Base-by-base conservation (phyloP, 2,888 invertebrate genomes). In the Parochlus steinenii region DNA sequence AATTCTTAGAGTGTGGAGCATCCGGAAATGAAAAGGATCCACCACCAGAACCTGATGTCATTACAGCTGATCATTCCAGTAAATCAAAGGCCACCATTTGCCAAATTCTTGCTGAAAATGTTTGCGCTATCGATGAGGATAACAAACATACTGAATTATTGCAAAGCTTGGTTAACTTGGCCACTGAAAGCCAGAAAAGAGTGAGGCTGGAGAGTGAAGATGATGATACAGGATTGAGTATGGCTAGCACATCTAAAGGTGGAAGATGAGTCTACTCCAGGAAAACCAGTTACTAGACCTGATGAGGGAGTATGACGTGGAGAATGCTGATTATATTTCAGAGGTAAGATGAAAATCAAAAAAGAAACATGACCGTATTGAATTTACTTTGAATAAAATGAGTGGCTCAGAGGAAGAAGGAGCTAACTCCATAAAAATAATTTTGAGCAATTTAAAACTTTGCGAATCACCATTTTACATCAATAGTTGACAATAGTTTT, bases 71-170 rank as follows among this genome's bases (percentile, higher is more conserved):
- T 14, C 14, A 33, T n/a, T 43, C n/a, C n/a, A n/a, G n/a, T n/a
- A n/a, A n/a, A n/a, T n/a, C 45, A 5, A 56, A 64, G 1, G 63
- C 68, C 1, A 64, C 67, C 1, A 64, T 74, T 30, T 77, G 78
- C 1, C 64, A 74, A n/a, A 74, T 77, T 0, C 55, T 80, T 6
- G 77, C 79, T 1, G 83, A 85, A 54, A 75, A 79, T 1, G 62
- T 83, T 10, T 83, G 83, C 48, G 74, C 72, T 15, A 70, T 83
- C 32, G 81, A 82, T 50, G 80, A 80, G 46, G 77, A 79, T 40
- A 71, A 80, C 48, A 79, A 79, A 45, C 80, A 81, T 46, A 80
- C 80, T 0, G 70, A 72, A 41, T 75, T 80, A 48, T 74, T 83
- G 31, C 65, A 71, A 8, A 58, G 66, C 24, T 66, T 82, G 24